A percentile compares a stretch with the other conserved stretches of the same genome.
These are phyloP conservation scores for Cataglyphis altisquamis DNA, from an alignment of 2,888 invertebrate species.

Conservation along the genomic window DNA sequence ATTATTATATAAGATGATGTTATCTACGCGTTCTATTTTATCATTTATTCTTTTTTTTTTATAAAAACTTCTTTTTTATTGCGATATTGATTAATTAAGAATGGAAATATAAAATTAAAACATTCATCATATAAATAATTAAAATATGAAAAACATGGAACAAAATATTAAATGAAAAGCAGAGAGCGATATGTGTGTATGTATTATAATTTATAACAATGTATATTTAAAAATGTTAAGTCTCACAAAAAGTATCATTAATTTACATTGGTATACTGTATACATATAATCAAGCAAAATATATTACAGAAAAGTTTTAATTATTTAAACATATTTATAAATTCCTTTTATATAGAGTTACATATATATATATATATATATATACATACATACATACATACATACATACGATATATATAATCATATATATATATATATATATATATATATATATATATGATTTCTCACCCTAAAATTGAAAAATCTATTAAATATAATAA, in stretches of 20 bases:
- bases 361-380: neutral
- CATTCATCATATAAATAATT: neutral
- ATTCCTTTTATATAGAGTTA: neutral
- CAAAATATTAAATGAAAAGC: conserved; percentile 25
- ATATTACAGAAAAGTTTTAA: neutral
- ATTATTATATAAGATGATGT: neutral
- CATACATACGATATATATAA: too few relatives aligned
- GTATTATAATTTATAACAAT: neutral
- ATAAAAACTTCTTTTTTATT: neutral
- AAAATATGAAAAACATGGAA: conserved; percentile 13
- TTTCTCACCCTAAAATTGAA: conserved; percentile 44
- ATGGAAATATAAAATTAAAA: neutral
- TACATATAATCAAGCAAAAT: neutral
- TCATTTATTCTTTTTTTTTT: neutral
- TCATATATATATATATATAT: neutral
- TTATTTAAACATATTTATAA: conserved; percentile 11
- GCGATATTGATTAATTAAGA: neutral
- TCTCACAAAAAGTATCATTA: neutral
- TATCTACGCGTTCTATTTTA: conserved; percentile 12
- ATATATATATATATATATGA: neutral
- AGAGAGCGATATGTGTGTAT: neutral
- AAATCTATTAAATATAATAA: conserved; percentile 9
- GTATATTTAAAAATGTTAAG: conserved; percentile 12
- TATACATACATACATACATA: too few relatives aligned
- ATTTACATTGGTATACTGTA: neutral